Evolutionary conservation across 2,888 invertebrate species (phyloP), one percentile per base, ranked within the genome.

Genomic region (Pterobdella sp.): DNA sequence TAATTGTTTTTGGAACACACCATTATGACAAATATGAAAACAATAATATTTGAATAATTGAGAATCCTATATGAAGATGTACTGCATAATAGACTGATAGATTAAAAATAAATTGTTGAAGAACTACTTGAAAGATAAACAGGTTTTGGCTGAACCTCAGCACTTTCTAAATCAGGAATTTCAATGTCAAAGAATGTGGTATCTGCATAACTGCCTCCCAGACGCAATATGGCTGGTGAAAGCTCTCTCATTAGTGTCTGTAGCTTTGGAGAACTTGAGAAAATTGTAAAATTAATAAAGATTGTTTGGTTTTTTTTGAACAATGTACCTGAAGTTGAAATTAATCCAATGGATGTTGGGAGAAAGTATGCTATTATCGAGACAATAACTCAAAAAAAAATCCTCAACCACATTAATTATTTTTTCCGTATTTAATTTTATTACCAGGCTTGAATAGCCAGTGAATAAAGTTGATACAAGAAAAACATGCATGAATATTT

Each of bases 201-300:
- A 49, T 76, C 76, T n/a, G 77, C 77, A 18, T 74, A 71, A 65
- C 67, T 66, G 22, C 77, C 77, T 32, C 77, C 77, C 31, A 77
- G 56, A 10, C 77, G 66, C 34, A 77, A 66, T 34, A 76, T 70
- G 26, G 75, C 74, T 10, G 77, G 77, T 4, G 74, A 73, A 31
- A 77, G 63, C 29, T 73, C 75, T 34, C 63, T 42, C 37, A 75
- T 34, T 35, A 77, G 70, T 18, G 75, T 75, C 22, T 64, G 60
- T 32, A 76, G 49, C 34, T 74, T 72, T 4, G 72, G 72, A 7
- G 75, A 74, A n/a, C 76, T 76, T 49, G 14, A 72, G 66, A 31
- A 66, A 66, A 65, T 18, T 36, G 29, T 36, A 34, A 32, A 49
- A 14, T 14, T 22, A 14, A 14, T 14, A 49, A 49, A 49, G 14